phyloP scores from a whole-genome alignment of 2,113 vertebrate species.

The Catharus minimus region DNA sequence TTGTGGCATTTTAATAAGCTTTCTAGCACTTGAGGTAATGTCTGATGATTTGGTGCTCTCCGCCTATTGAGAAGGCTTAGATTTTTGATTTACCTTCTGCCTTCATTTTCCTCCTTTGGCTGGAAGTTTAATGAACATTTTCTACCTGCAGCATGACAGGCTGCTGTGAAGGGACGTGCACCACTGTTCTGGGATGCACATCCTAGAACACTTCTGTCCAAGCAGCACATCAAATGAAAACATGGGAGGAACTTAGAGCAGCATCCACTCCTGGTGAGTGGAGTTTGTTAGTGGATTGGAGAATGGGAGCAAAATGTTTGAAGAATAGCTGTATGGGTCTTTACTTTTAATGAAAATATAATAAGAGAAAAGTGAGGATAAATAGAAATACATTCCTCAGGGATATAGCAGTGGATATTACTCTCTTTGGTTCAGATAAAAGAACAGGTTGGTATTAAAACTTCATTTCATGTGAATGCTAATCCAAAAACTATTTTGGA shows the following conservation, averaged over 20 bases:
- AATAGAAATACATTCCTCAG: neutral
- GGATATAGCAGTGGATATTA: neutral
- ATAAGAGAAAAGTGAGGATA: neutral
- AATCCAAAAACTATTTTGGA: constrained; percentile 38
- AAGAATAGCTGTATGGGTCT: neutral
- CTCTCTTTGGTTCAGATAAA: neutral
- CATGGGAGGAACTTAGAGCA: neutral
- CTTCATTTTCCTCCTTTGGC: neutral
- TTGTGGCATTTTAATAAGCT: neutral
- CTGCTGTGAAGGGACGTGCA: neutral
- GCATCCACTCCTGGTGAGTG: neutral
- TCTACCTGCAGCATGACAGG: neutral
- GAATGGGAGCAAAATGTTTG: neutral
- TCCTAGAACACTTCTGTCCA: neutral
- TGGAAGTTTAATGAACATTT: neutral
- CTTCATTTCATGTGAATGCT: constrained; percentile 18
- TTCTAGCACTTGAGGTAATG: neutral
- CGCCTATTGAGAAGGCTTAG: neutral
- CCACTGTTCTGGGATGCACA: neutral
- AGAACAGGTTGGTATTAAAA: constrained; percentile 8
- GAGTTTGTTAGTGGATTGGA: neutral
- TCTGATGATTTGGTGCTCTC: neutral
- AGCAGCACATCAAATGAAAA: neutral
- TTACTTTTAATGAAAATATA: neutral
- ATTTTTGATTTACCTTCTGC: neutral